Conservation (phyloP, 2,888 invertebrate species). For the Teleiodes luculella region DNA sequence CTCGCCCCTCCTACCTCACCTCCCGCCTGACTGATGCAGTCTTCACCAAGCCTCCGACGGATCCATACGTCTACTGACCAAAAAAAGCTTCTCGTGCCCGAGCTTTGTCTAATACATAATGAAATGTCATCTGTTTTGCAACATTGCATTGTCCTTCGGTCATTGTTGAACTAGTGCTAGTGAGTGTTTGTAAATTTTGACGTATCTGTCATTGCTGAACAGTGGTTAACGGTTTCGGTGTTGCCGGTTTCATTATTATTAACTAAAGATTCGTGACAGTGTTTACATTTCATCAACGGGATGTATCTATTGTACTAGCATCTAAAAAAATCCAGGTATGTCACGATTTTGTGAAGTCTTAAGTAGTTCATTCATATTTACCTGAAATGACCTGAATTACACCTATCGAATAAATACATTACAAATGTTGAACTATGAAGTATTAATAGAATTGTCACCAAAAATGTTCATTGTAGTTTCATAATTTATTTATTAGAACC, state of each 20-base stretch:
- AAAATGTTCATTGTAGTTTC: too few relatives aligned
- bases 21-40: slow-evolving; percentile 57
- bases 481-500: too few relatives aligned
- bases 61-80: slow-evolving; percentile 35
- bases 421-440: too few relatives aligned
- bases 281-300: slow-evolving; percentile 50
- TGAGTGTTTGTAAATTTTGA: slow-evolving; percentile 40
- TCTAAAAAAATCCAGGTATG: slow-evolving; percentile 52
- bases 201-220: slow-evolving; percentile 31
- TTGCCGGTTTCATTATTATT: slow-evolving; percentile 56
- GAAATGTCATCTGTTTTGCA: slow-evolving; percentile 42
- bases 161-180: slow-evolving; percentile 36
- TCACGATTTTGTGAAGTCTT: background rate
- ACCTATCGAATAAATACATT: too few relatives aligned
- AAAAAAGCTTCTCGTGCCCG: slow-evolving; percentile 61
- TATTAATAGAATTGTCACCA: too few relatives aligned
- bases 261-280: slow-evolving; percentile 58
- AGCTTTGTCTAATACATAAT: slow-evolving; percentile 63
- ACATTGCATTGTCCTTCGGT: slow-evolving; percentile 32
- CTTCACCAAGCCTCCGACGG: slow-evolving; percentile 45
- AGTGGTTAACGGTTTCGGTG: slow-evolving; percentile 54
- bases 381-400: too few relatives aligned
- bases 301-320: slow-evolving; percentile 58
- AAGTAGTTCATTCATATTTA: too few relatives aligned
- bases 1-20: slow-evolving; percentile 37